Conservation (phyloP, 2,797 vertebrate species). For the Trachops cirrhosus region DNA sequence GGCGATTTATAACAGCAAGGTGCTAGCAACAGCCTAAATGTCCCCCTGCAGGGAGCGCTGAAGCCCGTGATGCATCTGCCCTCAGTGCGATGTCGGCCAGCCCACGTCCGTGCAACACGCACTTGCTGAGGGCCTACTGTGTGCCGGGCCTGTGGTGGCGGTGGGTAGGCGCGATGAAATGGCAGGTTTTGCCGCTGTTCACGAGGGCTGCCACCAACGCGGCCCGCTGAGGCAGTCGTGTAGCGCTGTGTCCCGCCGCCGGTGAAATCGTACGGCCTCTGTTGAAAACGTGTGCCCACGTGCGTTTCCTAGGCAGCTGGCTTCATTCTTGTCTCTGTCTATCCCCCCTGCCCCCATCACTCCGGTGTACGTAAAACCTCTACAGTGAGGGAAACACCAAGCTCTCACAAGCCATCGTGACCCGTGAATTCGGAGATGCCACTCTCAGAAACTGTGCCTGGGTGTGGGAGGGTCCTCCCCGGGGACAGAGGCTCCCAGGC, state of each 20-base stretch:
- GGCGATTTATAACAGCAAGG: background rate
- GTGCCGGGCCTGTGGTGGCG: background rate
- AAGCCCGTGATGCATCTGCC: too few relatives aligned
- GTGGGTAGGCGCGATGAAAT: accelerated
- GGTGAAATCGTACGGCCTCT: background rate
- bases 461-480: accelerated
- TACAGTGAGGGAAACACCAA: background rate
- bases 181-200: accelerated
- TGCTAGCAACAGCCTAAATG: background rate
- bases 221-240: background rate
- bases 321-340: background rate
- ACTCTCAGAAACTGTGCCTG: background rate
- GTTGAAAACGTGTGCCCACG: background rate
- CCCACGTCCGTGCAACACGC: accelerated
- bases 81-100: accelerated
- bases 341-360: background rate
- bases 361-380: background rate
- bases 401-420: background rate
- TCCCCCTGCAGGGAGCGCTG: background rate
- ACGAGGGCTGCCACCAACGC: background rate
- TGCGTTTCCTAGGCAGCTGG: background rate
- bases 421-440: background rate
- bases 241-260: background rate
- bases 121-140: background rate
- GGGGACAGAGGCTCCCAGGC: accelerated